Conservation (phyloP, 2,797 vertebrate genomes). For the Mastacembelus armatus region DNA sequence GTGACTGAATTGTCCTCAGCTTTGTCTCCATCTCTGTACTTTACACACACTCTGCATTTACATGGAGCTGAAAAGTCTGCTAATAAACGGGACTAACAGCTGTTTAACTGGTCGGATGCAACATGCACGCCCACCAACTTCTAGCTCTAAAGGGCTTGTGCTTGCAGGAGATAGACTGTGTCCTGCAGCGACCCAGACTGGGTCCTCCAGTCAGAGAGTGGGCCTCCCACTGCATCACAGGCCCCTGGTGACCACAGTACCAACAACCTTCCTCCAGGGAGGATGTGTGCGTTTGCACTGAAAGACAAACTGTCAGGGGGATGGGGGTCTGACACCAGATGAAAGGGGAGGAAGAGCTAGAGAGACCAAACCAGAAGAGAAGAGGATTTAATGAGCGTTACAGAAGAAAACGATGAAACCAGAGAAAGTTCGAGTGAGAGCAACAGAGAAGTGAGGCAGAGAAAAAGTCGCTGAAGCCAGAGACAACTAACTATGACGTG, state of each 20-base stretch:
- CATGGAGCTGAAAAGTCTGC: too few relatives aligned
- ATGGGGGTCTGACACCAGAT: background rate
- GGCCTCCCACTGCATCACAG: conserved; percentile 14
- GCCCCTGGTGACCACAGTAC: conserved; percentile 26
- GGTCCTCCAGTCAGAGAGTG: conserved; percentile 13
- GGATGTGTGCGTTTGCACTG: background rate
- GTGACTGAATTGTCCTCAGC: too few relatives aligned
- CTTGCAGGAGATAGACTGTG: too few relatives aligned
- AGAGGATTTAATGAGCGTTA: background rate
- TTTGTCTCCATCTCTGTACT: too few relatives aligned
- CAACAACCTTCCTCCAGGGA: conserved; percentile 41
- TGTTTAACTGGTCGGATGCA: too few relatives aligned
- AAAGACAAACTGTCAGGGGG: background rate
- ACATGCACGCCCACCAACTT: too few relatives aligned
- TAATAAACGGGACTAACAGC: too few relatives aligned
- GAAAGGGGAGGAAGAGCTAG: background rate
- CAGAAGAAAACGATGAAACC: background rate
- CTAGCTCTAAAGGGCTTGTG: too few relatives aligned
- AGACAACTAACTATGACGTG: conserved; percentile 11
- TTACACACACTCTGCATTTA: too few relatives aligned
- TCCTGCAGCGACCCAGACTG: background rate
- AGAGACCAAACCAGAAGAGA: background rate
- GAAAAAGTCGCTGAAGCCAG: conserved; percentile 1
- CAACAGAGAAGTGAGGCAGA: too few relatives aligned
- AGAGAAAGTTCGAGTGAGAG: too few relatives aligned